Percentiles rank a stretch among this genome's conserved stretches.
phyloP scores from a whole-genome alignment of 1,140 invertebrate genomes.

The Diploscapter pachys region DNA sequence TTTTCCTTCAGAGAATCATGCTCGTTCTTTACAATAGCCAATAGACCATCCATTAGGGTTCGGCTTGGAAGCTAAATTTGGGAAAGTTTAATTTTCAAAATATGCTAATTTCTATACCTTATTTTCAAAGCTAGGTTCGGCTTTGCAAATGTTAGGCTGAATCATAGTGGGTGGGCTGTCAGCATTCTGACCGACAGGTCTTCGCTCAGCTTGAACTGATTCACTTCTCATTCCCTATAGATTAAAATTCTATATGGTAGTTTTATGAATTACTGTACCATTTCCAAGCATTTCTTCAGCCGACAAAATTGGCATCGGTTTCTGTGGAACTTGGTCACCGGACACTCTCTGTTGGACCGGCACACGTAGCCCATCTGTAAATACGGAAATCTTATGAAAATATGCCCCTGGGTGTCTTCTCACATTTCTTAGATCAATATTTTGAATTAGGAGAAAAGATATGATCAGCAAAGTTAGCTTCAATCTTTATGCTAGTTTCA shows the following conservation, averaged over 20 bases:
- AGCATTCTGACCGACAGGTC: constrained; percentile 58
- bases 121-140: constrained; percentile 4
- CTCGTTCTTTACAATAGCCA: constrained; percentile 46
- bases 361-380: constrained; percentile 81
- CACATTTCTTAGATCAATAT: constrained; percentile 11
- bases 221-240: constrained; percentile 84
- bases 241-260: no score
- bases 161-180: constrained; percentile 38
- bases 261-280: constrained; percentile 68
- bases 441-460: background rate
- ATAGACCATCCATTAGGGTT: constrained; percentile 43
- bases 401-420: background rate
- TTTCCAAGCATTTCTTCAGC: constrained; percentile 88
- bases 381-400: background rate
- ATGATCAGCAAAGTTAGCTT: background rate
- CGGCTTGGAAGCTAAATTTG: constrained; percentile 26
- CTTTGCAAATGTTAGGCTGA: background rate
- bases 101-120: constrained; percentile 1
- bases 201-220: constrained; percentile 69
- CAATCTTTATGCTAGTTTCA: background rate
- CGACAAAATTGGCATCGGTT: constrained; percentile 96
- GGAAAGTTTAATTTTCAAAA: constrained; percentile 15
- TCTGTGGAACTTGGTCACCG: constrained; percentile 88
- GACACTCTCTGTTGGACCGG: constrained; percentile 85
- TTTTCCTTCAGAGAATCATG: constrained; percentile 24